Conservation (phyloP, 1,140 invertebrate genomes). For the Papilio aristodemus region DNA sequence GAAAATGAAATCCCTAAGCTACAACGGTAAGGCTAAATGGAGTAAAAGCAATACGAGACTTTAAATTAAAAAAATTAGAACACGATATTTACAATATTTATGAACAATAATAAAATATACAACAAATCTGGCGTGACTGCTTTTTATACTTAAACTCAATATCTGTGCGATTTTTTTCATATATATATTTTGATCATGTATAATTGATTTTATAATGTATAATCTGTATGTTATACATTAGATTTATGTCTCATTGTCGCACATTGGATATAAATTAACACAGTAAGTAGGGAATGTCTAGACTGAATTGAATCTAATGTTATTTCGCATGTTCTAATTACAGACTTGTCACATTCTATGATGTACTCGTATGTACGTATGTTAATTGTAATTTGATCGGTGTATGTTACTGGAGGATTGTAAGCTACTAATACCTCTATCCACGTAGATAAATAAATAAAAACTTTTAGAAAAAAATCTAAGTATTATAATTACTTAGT, state of each 20-base stretch:
- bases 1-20: too few species aligned
- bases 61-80: too few species aligned
- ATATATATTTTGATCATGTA: too few species aligned
- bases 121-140: too few species aligned
- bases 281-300: not conserved
- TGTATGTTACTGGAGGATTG: not conserved
- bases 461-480: not conserved
- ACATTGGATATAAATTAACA: not conserved
- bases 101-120: too few species aligned
- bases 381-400: not conserved
- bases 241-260: not conserved
- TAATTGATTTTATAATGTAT: too few species aligned
- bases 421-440: not conserved
- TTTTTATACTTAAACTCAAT: too few species aligned
- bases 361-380: not conserved
- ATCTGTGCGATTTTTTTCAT: too few species aligned
- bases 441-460: not conserved
- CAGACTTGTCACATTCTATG: not conserved
- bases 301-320: constrained; percentile 7
- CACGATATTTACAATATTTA: too few species aligned
- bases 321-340: not conserved
- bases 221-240: not conserved
- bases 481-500: too few species aligned
- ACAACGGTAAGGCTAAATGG: too few species aligned
- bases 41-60: too few species aligned